These are phyloP conservation scores for Pedicia rivosa DNA, from an alignment of 2,888 invertebrate genomes.

Conservation along the genomic window DNA sequence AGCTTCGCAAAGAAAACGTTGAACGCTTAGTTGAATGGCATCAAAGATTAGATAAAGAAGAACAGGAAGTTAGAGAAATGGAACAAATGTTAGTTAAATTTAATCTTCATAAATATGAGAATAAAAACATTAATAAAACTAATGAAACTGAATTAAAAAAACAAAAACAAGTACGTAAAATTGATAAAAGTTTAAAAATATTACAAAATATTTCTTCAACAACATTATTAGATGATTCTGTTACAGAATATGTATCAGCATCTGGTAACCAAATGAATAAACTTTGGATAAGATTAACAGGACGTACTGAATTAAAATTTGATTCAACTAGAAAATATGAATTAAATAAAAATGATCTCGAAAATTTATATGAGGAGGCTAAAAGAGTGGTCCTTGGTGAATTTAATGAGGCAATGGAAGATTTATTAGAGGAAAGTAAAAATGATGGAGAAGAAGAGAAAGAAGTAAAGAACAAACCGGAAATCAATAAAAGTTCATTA, in stretches of 20 bases:
- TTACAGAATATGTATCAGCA: conserved; percentile 14
- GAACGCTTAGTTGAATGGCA: conserved; percentile 37
- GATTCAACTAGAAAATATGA: conserved; percentile 25
- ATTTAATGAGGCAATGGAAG: not conserved
- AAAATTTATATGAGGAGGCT: conserved; percentile 30
- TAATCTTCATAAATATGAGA: conserved; percentile 14
- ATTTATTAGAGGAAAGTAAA: not conserved
- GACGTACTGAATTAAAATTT: conserved; percentile 27
- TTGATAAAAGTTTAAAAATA: conserved; percentile 21
- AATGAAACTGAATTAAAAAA: not conserved
- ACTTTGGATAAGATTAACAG: conserved; percentile 32
- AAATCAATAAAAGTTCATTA: too few species aligned
- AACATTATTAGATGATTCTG: not conserved
- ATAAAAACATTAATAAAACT: not conserved
- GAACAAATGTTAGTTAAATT: conserved; percentile 25
- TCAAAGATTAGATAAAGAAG: conserved; percentile 35
- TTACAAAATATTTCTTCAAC: conserved; percentile 17
- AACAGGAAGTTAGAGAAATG: conserved; percentile 33
- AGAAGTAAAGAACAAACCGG: conserved; percentile 1
- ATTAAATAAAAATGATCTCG: conserved; percentile 28
- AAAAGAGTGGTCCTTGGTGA: conserved; percentile 21
- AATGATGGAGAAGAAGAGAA: not conserved
- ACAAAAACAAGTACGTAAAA: conserved; percentile 9
- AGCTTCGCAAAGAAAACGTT: conserved; percentile 32
- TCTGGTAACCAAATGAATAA: conserved; percentile 30